phyloP scores from a whole-genome alignment of 2,888 invertebrate genomes.

The Pollenia amentaria region DNA sequence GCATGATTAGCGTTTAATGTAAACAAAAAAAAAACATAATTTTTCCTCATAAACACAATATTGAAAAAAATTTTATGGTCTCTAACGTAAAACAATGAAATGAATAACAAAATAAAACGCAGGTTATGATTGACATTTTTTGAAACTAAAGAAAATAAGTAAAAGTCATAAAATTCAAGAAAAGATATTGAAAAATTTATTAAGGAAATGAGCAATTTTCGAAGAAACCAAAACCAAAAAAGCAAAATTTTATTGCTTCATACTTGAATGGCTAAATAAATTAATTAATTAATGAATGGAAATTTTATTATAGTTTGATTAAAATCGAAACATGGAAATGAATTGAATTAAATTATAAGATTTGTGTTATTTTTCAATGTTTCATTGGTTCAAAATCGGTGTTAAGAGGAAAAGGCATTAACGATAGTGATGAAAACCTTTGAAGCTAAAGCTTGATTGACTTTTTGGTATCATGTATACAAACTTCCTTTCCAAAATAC shows the following conservation, averaged over 20 bases:
- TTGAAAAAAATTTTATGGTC: background rate
- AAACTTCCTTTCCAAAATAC: constrained; percentile 59
- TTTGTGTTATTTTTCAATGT: background rate
- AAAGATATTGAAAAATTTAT: constrained; percentile 31
- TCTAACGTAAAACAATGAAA: constrained; percentile 19
- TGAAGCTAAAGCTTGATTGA: constrained; percentile 53
- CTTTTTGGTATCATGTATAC: constrained; percentile 5
- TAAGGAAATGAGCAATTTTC: constrained; percentile 65
- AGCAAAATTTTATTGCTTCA: constrained; percentile 59
- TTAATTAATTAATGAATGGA: constrained; percentile 24
- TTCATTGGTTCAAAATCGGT: background rate
- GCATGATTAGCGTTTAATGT: constrained; percentile 47
- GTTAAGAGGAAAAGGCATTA: constrained; percentile 13
- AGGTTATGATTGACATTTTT: background rate
- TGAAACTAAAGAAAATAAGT: constrained; percentile 30
- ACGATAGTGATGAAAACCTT: constrained; percentile 43
- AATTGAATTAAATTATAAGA: constrained; percentile 27
- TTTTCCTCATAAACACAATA: background rate
- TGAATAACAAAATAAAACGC: background rate
- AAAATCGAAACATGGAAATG: constrained; percentile 37
- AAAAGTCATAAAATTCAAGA: background rate
- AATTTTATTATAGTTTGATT: constrained; percentile 1
- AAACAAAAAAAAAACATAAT: constrained; percentile 4
- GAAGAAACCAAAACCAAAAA: constrained; percentile 24
- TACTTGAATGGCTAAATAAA: constrained; percentile 50